phyloP scores from a whole-genome alignment of 2,797 vertebrate genomes.

The Nannoperca australis region DNA sequence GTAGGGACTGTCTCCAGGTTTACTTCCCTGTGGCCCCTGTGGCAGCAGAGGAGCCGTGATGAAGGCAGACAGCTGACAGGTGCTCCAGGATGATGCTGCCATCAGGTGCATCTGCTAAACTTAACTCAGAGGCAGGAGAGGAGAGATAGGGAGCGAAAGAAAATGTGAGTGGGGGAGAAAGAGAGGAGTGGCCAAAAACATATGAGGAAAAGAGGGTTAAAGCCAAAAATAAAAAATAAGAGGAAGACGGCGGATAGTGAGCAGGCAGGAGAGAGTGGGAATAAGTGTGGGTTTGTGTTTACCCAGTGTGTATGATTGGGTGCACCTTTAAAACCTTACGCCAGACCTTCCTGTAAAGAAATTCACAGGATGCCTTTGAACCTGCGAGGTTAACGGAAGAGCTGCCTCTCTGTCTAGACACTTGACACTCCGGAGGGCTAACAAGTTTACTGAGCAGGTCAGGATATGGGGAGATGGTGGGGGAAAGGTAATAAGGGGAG shows the following conservation, averaged over 20 bases:
- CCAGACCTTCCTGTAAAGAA: slow-evolving; percentile 45
- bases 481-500: slow-evolving; percentile 49
- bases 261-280: slow-evolving; percentile 15
- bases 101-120: slow-evolving; percentile 85
- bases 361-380: slow-evolving; percentile 67
- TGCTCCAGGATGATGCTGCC: slow-evolving; percentile 83
- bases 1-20: slow-evolving; percentile 78
- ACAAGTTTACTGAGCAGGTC: slow-evolving; percentile 71
- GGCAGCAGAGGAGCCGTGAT: slow-evolving; percentile 82
- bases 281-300: slow-evolving; percentile 31
- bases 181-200: slow-evolving; percentile 49
- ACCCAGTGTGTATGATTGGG: slow-evolving; percentile 8
- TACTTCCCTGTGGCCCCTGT: slow-evolving; percentile 79
- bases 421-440: slow-evolving; percentile 55
- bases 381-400: slow-evolving; percentile 48
- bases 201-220: slow-evolving; percentile 25
- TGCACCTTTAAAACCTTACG: slow-evolving; percentile 57
- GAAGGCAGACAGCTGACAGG: slow-evolving; percentile 88
- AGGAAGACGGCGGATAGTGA: background rate
- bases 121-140: slow-evolving; percentile 74
- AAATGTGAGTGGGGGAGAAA: background rate
- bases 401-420: slow-evolving; percentile 58
- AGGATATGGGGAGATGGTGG: slow-evolving; percentile 57
- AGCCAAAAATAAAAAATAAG: slow-evolving; percentile 11
- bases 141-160: background rate